Percentiles rank a stretch among this genome's conserved stretches.
phyloP scores from a whole-genome alignment of 1,140 invertebrate genomes.

The Drosophila oshimai region DNA sequence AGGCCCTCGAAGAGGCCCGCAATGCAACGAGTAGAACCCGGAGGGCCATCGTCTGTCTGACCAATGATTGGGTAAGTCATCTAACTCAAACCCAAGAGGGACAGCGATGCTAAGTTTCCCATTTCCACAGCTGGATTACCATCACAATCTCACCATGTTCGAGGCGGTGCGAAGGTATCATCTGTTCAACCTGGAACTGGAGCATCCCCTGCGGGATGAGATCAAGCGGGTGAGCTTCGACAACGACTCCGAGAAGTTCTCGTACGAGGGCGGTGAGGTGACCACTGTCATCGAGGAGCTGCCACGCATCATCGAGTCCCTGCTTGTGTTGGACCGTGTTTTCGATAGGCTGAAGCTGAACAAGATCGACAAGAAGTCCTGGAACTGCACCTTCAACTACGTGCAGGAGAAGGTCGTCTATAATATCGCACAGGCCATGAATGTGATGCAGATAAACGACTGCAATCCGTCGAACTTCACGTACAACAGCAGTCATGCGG shows the following conservation, averaged over 20 bases:
- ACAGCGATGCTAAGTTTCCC: background rate
- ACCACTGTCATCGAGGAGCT: constrained; percentile 1
- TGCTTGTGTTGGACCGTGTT: constrained; percentile 7
- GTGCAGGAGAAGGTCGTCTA: constrained; percentile 9
- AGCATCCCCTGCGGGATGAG: constrained; percentile 23
- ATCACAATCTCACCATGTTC: too few species aligned
- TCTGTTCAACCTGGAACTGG: background rate
- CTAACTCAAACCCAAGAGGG: too few species aligned
- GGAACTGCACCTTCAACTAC: background rate
- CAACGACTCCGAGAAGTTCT: background rate
- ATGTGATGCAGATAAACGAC: background rate
- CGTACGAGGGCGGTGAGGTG: background rate
- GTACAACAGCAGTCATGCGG: background rate
- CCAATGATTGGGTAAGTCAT: constrained; percentile 34
- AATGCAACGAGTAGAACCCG: background rate
- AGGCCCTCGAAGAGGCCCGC: background rate
- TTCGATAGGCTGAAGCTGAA: background rate
- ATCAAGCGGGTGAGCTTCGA: background rate
- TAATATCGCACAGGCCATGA: constrained; percentile 17
- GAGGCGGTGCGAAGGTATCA: too few species aligned
- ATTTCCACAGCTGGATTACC: background rate
- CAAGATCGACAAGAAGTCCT: background rate
- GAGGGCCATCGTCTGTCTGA: constrained; percentile 3
- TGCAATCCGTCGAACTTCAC: background rate
- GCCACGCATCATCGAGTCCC: constrained; percentile 4